Evolutionary conservation across 2,888 invertebrate species (phyloP), one percentile per base, ranked within the genome.

Genomic region (Caenorhabditis angaria): DNA sequence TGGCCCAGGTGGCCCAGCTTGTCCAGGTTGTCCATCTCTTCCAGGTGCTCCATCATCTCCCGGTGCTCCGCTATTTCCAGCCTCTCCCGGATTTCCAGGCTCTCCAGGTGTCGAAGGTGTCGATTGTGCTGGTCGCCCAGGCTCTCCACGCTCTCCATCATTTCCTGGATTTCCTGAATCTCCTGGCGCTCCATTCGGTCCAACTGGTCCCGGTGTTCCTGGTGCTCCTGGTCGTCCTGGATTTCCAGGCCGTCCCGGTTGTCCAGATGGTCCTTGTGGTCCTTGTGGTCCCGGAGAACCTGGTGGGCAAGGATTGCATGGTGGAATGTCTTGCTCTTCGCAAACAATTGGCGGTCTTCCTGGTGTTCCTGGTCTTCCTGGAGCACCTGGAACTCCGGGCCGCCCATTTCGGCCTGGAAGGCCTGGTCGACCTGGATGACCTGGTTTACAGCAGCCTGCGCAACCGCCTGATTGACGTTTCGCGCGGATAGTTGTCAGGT

Each of bases 291-390:
- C 79, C 54, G 78, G 78, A 20, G 83, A 65, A 58, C 86, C 86
- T 53, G 85, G 85, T 32, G 86, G 85, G 72, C 87, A 87, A 2
- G 86, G 84, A 63, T 87, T 86, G 77, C 86, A 86, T 8, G 86
- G 86, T 48, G 86, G 86, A 20, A 86, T 77, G 56, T 87, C 86
- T 50, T 85, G 76, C 67, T 86, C 86, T 69, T 86, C 85, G 63
- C 86, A 86, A n/a, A 86, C 85, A 50, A 86, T 82, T 18, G 86
- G 86, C 10, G 86, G 86, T 48, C 86, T 65, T 65, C 80, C 80
- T 24, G 80, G 80, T 5, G 75, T 70, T 75, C 81, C 82, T 51
- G 83, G 83, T 32, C 78, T 62, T 64, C 83, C 84, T 32, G 83
- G 83, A 24, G 83, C 80, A 53, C 85, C 85, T 29, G 84, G 84